Evolutionary conservation across 2,888 invertebrate genomes (phyloP).

Genomic region (Scaptomyza cyrtandrae): DNA sequence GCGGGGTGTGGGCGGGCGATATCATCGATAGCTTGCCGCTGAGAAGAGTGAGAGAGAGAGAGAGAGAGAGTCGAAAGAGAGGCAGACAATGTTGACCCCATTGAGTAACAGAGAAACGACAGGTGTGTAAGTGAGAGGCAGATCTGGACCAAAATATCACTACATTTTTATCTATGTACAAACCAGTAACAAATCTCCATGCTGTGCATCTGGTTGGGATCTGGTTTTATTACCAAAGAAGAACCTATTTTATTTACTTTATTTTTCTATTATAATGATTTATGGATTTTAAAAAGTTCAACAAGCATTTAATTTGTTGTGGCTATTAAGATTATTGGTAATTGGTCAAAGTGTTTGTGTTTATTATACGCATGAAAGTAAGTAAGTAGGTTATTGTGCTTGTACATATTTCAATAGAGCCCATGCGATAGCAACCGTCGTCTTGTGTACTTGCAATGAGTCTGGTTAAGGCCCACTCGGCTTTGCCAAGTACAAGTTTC

Average conservation of each 20-base stretch:
- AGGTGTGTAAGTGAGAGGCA: constrained; percentile 5
- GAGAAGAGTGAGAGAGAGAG: neutral
- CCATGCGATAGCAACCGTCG: constrained; percentile 59
- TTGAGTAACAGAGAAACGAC: constrained; percentile 10
- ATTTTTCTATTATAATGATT: constrained; percentile 21
- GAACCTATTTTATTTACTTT: neutral
- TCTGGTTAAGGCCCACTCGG: constrained; percentile 63
- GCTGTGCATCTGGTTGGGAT: constrained; percentile 7
- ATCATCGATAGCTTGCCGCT: constrained; percentile 33
- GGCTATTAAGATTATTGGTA: constrained; percentile 50
- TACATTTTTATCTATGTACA: neutral
- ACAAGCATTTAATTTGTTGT: constrained; percentile 26
- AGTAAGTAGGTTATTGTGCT: constrained; percentile 26
- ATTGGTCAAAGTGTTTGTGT: constrained; percentile 35
- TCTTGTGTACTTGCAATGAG: constrained; percentile 40
- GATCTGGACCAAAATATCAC: constrained; percentile 18
- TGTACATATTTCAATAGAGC: constrained; percentile 21
- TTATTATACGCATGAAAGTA: constrained; percentile 36
- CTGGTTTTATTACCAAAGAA: neutral
- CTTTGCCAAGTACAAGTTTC: constrained; percentile 68
- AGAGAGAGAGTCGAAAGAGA: neutral
- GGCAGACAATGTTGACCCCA: constrained; percentile 10
- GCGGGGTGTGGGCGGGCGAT: constrained; percentile 34
- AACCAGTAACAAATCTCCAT: constrained; percentile 23
- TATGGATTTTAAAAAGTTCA: constrained; percentile 41